phyloP scores from a whole-genome alignment of 2,797 vertebrate genomes.

The Orientallactaga sibirica region DNA sequence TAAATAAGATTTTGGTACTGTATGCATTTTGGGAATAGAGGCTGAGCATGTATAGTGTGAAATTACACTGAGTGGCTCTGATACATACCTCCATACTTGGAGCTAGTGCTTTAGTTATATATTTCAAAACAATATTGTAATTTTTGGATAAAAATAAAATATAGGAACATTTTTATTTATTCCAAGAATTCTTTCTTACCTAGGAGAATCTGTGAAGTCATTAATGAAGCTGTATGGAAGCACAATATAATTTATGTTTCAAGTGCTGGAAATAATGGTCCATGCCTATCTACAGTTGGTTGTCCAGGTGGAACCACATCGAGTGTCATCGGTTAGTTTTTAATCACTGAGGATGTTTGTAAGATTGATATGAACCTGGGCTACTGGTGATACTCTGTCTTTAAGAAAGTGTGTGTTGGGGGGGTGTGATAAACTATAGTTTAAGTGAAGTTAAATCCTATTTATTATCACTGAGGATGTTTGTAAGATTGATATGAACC shows the following conservation, averaged over 20 bases:
- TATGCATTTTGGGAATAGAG: neutral
- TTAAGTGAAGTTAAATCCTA: neutral
- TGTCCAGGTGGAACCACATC: constrained; percentile 98
- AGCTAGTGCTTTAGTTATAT: neutral
- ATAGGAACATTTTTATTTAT: neutral
- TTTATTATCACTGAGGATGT: neutral
- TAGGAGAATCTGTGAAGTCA: constrained; percentile 99
- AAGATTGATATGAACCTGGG: neutral
- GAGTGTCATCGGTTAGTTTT: constrained; percentile 95
- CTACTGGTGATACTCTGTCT: neutral
- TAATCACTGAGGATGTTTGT: neutral
- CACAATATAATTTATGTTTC: constrained; percentile 98
- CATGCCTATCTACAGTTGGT: constrained; percentile 98
- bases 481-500: neutral
- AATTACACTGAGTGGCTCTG: neutral
- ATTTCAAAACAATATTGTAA: neutral
- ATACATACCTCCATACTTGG: neutral
- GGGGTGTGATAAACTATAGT: neutral
- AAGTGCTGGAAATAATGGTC: constrained; percentile 98
- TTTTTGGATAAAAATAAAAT: constrained; percentile 22
- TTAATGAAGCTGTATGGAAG: constrained; percentile 98
- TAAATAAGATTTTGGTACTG: neutral
- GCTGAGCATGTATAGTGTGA: neutral
- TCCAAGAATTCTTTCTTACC: constrained; percentile 46
- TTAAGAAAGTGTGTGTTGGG: neutral